phyloP scores from a whole-genome alignment of 2,113 vertebrate genomes.

The Cryptotis parvus region DNA sequence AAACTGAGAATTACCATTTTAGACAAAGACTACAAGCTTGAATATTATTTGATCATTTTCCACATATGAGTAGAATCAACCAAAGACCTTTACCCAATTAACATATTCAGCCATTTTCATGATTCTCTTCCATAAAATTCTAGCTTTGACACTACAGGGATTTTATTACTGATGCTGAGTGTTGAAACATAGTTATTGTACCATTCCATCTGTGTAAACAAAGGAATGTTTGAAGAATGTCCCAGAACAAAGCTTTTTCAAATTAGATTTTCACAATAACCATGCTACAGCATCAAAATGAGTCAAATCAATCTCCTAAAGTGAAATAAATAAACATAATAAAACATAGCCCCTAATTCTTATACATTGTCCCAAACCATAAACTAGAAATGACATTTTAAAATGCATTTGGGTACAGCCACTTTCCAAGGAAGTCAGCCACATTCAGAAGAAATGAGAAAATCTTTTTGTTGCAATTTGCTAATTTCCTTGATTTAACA shows the following conservation, averaged over 20 bases:
- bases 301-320: background rate
- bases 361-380: background rate
- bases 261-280: constrained; percentile 41
- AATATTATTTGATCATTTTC: background rate
- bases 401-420: background rate
- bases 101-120: background rate
- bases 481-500: background rate
- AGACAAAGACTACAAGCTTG: constrained; percentile 23
- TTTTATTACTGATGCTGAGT: constrained; percentile 7
- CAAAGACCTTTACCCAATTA: background rate
- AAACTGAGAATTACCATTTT: constrained; percentile 28
- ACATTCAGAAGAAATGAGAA: constrained; percentile 42
- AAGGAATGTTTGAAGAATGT: constrained; percentile 29
- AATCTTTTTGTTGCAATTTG: background rate
- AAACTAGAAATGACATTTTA: constrained; percentile 47
- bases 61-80: background rate
- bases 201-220: background rate
- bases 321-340: background rate
- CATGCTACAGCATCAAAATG: constrained; percentile 23
- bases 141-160: background rate
- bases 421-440: background rate
- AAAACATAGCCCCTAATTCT: background rate
- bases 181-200: background rate
- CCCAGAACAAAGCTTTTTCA: constrained; percentile 15
- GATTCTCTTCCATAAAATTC: background rate